Base-by-base conservation (phyloP, 2,797 vertebrate species). In the Pseudomugil gertrudae region DNA sequence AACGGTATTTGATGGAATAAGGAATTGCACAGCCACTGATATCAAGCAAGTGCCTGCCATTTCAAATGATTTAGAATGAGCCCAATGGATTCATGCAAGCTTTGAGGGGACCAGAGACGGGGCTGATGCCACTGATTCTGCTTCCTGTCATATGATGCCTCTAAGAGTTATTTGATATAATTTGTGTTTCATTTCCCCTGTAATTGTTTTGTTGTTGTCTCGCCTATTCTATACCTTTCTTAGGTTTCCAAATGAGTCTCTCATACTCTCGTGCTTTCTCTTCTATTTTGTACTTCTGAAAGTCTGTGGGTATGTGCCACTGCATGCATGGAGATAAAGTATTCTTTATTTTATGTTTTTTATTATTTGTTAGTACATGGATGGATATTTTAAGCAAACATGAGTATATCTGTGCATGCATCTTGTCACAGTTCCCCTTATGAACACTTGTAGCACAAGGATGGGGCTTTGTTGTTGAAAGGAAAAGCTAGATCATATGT, bases 41-140 rank as follows among this genome's bases (percentile, higher is more conserved):
- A 86, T 84, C 78, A 85, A 87, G 81, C 76, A 63, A 23, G 14
- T 51, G 61, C 60, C 69, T 76, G 50, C 63, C 73, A 64, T 89
- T 85, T 84, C 66, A 89, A 89, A 84, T 54, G 76, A 80, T 77
- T 87, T 76, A 30, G 58, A 86, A 81, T 70, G 69, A 81, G 71
- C 62, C 57, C 85, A 84, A 82, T 86, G 74, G 78, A 83, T 88
- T 88, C 80, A 74, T 26, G 2, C 52, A 24, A 53, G 66, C 76
- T 83, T 85, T 63, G 65, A 45, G 0, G 66, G 67, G 64, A 63
- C 63, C 40, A 29, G 52, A 60, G 63, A 82, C 70, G 38, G 53
- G 63, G 67, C 56, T 62, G 69, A 80, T 81, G 77, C 71, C 35
- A 63, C 36, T 73, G 66, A 79, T 87, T 83, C 63, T 24, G 59